A percentile compares a stretch with the other conserved stretches of the same genome.
These are phyloP conservation scores for Spodoptera litura DNA, from an alignment of 1,140 invertebrate genomes.

Conservation along the genomic window DNA sequence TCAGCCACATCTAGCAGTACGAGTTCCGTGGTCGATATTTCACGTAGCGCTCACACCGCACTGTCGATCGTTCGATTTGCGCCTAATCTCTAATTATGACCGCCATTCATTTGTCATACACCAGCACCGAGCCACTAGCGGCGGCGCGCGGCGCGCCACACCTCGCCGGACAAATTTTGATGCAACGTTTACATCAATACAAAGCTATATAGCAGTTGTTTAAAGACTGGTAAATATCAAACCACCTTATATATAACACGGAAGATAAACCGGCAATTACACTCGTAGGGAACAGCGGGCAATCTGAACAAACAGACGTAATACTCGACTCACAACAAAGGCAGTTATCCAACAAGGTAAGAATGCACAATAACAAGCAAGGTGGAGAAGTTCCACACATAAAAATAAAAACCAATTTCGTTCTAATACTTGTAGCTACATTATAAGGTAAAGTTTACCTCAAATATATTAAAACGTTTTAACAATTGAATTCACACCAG, in stretches of 20 bases:
- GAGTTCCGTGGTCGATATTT: constrained; percentile 21
- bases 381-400: neutral
- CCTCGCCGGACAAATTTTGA: neutral
- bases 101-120: constrained; percentile 58
- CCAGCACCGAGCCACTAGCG: constrained; percentile 20
- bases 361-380: neutral
- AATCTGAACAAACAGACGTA: constrained; percentile 8
- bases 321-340: constrained; percentile 27
- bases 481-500: neutral
- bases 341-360: constrained; percentile 35
- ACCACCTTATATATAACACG: neutral
- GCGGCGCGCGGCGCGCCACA: constrained; percentile 8
- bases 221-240: neutral
- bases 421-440: too few relatives aligned
- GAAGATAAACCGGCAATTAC: constrained; percentile 15
- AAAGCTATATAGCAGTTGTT: too few relatives aligned
- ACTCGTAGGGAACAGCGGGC: neutral
- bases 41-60: constrained; percentile 22
- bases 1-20: constrained; percentile 4
- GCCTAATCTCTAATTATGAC: constrained; percentile 69
- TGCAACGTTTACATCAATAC: neutral
- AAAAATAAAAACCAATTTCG: too few relatives aligned
- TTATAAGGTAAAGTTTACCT: neutral
- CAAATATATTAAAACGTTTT: neutral
- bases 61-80: constrained; percentile 52